Evolutionary conservation across 2,113 vertebrate genomes (phyloP), one percentile per base, ranked within the genome.

Genomic region (Nothobranchius furzeri): DNA sequence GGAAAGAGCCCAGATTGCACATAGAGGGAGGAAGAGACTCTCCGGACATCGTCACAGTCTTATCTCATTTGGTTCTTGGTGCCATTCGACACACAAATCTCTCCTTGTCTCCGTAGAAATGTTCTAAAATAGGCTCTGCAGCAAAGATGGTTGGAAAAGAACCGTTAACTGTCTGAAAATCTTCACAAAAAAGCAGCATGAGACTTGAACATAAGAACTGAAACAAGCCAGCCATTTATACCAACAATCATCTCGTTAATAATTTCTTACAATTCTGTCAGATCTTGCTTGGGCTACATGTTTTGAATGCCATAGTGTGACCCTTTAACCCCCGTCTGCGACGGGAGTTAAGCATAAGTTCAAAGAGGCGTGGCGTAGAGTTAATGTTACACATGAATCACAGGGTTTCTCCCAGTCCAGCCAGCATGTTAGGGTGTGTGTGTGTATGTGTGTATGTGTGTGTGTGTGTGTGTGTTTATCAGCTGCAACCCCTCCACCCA

Each of bases 21-120:
- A n/a, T 20, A 9, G 25, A 61, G 17, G 56, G 64, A 61, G 35
- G 75, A n/a, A 54, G 68, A 57, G 77, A 56, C 73, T 67, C 15
- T 14, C 65, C 35, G 66, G 76, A 89, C 69, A 68, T 86, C 73
- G 76, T 79, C 71, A 55, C 76, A 72, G 53, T 81, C 80, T 91
- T 89, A 89, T 91, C 87, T 87, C 45, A 65, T 65, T 82, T 87
- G 85, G 82, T 67, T 78, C 36, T 55, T 45, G 40, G 62, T 66
- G 20, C 25, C 47, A 46, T 45, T 57, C 45, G 46, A 68, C 80
- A 62, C 76, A 79, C 42, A 9, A 82, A 55, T 76, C 48, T 59
- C n/a, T 57, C 20, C 55, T 71, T 49, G 62, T 68, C 64, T 63
- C 62, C 65, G 24, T 43, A 43, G 56, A 78, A 84, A 75, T 60